A percentile compares a stretch with the other conserved stretches of the same genome.
phyloP scores from a whole-genome alignment of 2,797 vertebrate species.

The Serranus cabrilla region DNA sequence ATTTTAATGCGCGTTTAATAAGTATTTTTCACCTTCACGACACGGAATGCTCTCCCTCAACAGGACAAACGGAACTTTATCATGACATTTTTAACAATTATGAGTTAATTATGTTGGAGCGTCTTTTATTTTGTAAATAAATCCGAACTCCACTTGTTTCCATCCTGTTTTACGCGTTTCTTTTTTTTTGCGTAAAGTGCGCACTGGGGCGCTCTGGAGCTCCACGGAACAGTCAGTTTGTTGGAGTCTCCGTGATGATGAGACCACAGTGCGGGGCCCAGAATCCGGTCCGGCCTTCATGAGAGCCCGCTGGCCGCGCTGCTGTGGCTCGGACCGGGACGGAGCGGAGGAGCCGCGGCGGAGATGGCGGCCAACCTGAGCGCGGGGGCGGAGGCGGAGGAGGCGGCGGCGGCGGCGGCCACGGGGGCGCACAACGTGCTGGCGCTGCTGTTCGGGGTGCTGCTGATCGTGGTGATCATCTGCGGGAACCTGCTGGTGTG shows the following conservation, averaged over 20 bases:
- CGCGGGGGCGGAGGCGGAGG: constrained; percentile 26
- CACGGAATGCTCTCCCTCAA: not conserved
- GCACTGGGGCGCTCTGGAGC: constrained; percentile 40
- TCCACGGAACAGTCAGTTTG: constrained; percentile 1
- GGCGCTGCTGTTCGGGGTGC: constrained; percentile 87
- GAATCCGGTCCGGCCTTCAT: constrained; percentile 63
- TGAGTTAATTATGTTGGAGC: constrained; percentile 1
- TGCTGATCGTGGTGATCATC: constrained; percentile 91
- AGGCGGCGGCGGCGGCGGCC: not conserved
- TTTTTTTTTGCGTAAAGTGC: constrained; percentile 49
- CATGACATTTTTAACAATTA: not conserved
- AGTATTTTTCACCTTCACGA: not conserved
- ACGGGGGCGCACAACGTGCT: constrained; percentile 80
- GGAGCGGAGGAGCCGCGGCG: constrained; percentile 66
- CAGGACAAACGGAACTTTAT: not conserved
- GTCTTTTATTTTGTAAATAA: not conserved
- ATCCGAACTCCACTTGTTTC: not conserved
- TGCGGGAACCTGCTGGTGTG: constrained; percentile 95
- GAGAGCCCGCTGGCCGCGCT: constrained; percentile 63
- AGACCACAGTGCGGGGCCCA: constrained; percentile 38
- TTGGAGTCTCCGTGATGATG: constrained; percentile 26
- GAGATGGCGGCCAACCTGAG: constrained; percentile 83
- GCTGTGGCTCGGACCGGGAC: constrained; percentile 61
- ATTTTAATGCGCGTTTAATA: not conserved
- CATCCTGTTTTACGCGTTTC: constrained; percentile 23